These are phyloP conservation scores for Ispidina picta DNA, from an alignment of 2,797 vertebrate species.

Conservation along the genomic window DNA sequence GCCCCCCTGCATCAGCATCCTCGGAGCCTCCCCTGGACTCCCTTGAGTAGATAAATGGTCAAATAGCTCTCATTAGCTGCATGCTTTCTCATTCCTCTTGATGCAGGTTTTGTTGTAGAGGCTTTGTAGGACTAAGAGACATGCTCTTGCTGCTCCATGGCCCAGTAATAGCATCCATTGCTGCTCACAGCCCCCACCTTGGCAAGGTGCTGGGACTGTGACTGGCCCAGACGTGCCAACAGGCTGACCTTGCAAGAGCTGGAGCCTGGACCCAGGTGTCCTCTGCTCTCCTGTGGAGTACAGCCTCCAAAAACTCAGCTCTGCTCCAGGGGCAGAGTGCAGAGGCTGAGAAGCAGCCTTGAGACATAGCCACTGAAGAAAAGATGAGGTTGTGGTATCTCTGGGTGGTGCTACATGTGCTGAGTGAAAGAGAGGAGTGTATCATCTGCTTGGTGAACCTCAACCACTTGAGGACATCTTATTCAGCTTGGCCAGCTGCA, in stretches of 20 bases:
- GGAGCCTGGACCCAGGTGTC: neutral
- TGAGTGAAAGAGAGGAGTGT: neutral
- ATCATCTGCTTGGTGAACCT: neutral
- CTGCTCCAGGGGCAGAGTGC: neutral
- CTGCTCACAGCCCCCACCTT: neutral
- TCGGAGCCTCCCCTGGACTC: no score
- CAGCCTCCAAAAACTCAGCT: neutral
- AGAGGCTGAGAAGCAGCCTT: neutral
- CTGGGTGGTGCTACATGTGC: neutral
- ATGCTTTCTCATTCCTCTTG: neutral
- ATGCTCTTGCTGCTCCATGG: neutral
- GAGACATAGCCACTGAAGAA: neutral
- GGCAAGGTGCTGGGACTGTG: fast-evolving
- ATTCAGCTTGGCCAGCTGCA: neutral
- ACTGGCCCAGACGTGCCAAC: fast-evolving
- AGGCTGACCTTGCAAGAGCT: neutral
- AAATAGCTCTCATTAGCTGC: neutral
- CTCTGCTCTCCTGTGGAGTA: neutral
- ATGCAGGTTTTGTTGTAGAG: neutral
- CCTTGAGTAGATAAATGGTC: no score
- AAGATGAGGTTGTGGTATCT: neutral
- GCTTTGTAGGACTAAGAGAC: neutral
- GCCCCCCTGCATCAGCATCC: no score
- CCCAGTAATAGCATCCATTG: neutral
- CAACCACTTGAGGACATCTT: neutral